These are phyloP conservation scores for Xestia sexstrigata DNA, from an alignment of 2,888 invertebrate species.

Conservation along the genomic window DNA sequence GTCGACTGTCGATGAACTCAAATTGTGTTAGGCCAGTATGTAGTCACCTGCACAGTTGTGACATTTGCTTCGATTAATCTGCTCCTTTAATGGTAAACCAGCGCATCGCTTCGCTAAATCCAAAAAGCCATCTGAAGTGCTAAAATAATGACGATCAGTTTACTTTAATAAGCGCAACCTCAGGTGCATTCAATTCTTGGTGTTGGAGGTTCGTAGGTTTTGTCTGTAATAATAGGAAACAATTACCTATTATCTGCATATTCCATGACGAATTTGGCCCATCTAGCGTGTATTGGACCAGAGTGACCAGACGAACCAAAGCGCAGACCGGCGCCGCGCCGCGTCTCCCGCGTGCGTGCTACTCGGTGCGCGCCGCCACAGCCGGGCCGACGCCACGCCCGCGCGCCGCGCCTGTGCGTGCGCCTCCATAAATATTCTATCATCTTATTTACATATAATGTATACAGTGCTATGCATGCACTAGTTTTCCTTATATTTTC, in stretches of 20 bases:
- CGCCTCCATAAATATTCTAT: slow-evolving; percentile 3
- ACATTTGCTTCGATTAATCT: too few relatives aligned
- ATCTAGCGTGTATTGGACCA: background rate
- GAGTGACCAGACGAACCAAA: background rate
- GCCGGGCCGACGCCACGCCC: background rate
- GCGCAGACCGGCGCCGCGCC: background rate
- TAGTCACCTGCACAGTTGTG: too few relatives aligned
- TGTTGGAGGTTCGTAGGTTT: background rate
- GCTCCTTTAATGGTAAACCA: too few relatives aligned
- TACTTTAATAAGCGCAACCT: background rate
- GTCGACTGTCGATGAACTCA: too few relatives aligned
- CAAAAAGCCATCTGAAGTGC: too few relatives aligned
- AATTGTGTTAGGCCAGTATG: too few relatives aligned
- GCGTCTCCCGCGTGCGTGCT: background rate
- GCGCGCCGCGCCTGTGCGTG: background rate
- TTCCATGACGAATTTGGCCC: background rate
- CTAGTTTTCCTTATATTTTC: background rate
- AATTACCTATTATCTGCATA: too few relatives aligned
- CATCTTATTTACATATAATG: too few relatives aligned
- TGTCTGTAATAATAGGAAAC: background rate
- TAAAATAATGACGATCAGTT: background rate
- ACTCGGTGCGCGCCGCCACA: background rate
- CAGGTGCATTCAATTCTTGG: background rate
- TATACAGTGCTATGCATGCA: background rate
- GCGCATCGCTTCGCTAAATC: too few relatives aligned